Base-by-base conservation (phyloP, 2,113 vertebrate genomes). In the Electrona antarctica region DNA sequence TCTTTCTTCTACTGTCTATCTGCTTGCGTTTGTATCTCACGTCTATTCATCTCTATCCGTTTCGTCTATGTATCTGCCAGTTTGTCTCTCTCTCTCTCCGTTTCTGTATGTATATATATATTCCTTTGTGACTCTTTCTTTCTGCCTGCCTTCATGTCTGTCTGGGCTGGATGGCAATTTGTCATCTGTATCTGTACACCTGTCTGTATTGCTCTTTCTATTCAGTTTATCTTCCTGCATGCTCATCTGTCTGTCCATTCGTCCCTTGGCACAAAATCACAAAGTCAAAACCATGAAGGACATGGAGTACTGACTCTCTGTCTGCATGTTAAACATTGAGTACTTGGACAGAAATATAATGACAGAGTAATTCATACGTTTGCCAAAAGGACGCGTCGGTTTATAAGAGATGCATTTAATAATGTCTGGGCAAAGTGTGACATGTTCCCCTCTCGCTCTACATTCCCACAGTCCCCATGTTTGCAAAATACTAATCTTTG, bases 261-360 rank as follows among this genome's bases (percentile, higher is more conserved):
- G 65, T 79, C 76, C 72, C 71, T 76, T 81, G 79, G 75, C 73
- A 69, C 79, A 63, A 73, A 59, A 73, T 61, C 41, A 72, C 81
- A 87, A 83, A 84, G 86, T 89, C 77, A 84, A 82, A 85, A 76
- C 58, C 73, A 65, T 1, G 65, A 87, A 83, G 75, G 85, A 80
- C 70, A 64, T 55, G 4, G 28, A 63, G 52, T n/a, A 0, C 21
- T 0, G 71, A 69, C 83, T 82, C 60, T 63, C 63, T 0, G 65
- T 82, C 74, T 79, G 83, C 79, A 85, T 85, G 69, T 78, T 79
- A 77, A 82, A 85, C 67, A 60, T 60, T 6, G n/a, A 74, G 63
- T 47, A 68, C 81, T 66, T 7, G 21, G 50, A 29, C 68, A 79
- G 62, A 55, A 67, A 71, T n/a, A 59, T 49, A 63, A 71, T 45